Percentiles rank a stretch among this genome's conserved stretches.
Conservation (phyloP, 2,888 invertebrate species). For the Galerucella nymphaeae region DNA sequence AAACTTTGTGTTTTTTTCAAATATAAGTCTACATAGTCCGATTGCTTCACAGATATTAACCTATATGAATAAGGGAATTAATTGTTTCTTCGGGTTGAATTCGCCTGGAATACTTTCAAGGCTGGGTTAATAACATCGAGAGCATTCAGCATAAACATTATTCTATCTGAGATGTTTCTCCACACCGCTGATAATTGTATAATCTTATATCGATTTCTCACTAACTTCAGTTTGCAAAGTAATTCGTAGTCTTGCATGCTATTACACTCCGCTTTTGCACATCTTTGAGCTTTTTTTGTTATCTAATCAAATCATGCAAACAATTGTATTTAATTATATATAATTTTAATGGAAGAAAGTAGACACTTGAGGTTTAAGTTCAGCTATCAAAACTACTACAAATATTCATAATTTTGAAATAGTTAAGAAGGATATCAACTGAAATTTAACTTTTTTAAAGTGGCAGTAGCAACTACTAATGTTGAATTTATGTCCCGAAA, state of each 20-base stretch:
- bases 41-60: not conserved
- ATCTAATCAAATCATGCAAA: not conserved
- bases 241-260: not conserved
- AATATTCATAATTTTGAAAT: too few relatives aligned
- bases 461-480: too few relatives aligned
- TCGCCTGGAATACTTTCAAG: not conserved
- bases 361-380: too few relatives aligned
- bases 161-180: not conserved
- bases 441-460: too few relatives aligned
- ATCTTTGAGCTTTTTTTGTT: not conserved
- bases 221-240: not conserved
- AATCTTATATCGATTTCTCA: conserved; percentile 4
- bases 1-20: not conserved
- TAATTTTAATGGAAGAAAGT: too few relatives aligned
- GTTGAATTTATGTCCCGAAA: too few relatives aligned
- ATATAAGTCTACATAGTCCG: not conserved
- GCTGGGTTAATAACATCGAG: not conserved
- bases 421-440: too few relatives aligned
- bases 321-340: not conserved
- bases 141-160: conserved; percentile 2
- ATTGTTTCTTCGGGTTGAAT: not conserved
- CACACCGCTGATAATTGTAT: conserved; percentile 2
- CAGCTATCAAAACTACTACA: too few relatives aligned
- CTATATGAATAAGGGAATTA: not conserved
- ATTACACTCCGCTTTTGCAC: conserved; percentile 1